These are phyloP conservation scores for Anolis carolinensis DNA, from an alignment of 2,113 vertebrate species.

Conservation along the genomic window DNA sequence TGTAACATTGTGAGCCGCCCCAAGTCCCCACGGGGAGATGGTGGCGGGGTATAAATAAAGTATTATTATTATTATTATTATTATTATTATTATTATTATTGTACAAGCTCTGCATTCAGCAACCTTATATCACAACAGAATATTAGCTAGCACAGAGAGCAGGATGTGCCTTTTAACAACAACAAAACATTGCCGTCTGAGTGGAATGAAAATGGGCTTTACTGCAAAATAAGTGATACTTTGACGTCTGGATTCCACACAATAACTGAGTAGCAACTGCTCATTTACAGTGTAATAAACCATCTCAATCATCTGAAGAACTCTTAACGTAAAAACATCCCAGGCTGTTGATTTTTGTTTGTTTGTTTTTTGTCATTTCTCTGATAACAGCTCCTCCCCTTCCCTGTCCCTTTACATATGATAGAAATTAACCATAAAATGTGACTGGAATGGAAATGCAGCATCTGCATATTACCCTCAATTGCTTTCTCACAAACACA, in stretches of 20 bases:
- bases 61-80: too few relatives aligned
- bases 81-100: too few relatives aligned
- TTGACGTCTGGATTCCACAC: conserved; percentile 5
- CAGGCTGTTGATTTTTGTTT: too few relatives aligned
- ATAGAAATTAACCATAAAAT: conserved; percentile 2
- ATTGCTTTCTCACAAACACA: background rate
- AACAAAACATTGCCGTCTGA: background rate
- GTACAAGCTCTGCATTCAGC: too few relatives aligned
- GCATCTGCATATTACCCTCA: rapidly evolving
- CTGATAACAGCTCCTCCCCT: background rate
- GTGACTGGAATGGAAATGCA: background rate
- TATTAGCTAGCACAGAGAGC: background rate
- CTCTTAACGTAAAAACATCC: background rate
- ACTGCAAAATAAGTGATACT: background rate
- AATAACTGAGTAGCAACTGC: background rate
- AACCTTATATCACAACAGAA: background rate
- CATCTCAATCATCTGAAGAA: background rate
- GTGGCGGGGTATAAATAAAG: too few relatives aligned
- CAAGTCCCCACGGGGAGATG: too few relatives aligned
- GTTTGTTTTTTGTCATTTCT: background rate
- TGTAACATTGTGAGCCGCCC: too few relatives aligned
- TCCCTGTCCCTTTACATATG: background rate
- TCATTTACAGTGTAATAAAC: background rate
- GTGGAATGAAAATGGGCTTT: background rate
- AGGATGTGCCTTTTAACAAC: background rate